Evolutionary conservation across 2,888 invertebrate species (phyloP).

Genomic region (Aleiodes alternator): DNA sequence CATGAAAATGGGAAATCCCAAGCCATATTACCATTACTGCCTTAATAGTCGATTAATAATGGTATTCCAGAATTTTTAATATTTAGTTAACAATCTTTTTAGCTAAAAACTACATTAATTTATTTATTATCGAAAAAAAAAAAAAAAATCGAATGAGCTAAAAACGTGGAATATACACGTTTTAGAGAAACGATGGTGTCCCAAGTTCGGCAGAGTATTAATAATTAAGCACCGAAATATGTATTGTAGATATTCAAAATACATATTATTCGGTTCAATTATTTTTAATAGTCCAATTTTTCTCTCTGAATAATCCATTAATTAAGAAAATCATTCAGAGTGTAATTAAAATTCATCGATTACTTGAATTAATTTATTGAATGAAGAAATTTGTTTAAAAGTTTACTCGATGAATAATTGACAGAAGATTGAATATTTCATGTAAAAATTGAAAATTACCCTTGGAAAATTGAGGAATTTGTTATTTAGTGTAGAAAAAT

Average conservation of each 20-base stretch:
- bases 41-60: conserved; percentile 71
- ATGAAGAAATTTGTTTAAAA: not conserved
- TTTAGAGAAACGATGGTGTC: not conserved
- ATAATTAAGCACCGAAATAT: conserved; percentile 16
- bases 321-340: not conserved
- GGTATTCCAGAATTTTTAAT: conserved; percentile 46
- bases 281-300: conserved; percentile 26
- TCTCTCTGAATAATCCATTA: not conserved
- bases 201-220: conserved; percentile 25
- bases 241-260: conserved; percentile 22
- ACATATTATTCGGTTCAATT: conserved; percentile 1
- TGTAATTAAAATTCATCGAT: not conserved
- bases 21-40: conserved; percentile 73
- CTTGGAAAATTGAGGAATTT: conserved; percentile 51
- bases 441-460: conserved; percentile 3
- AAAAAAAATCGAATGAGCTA: not conserved
- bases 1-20: conserved; percentile 56
- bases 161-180: too few species aligned
- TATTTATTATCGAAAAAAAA: conserved; percentile 49
- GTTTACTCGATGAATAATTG: not conserved
- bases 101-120: conserved; percentile 45
- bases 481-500: conserved; percentile 65
- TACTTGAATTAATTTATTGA: not conserved
- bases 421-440: not conserved
- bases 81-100: conserved; percentile 15